phyloP scores from a whole-genome alignment of 2,797 vertebrate genomes.

The Myripristis jacobus region DNA sequence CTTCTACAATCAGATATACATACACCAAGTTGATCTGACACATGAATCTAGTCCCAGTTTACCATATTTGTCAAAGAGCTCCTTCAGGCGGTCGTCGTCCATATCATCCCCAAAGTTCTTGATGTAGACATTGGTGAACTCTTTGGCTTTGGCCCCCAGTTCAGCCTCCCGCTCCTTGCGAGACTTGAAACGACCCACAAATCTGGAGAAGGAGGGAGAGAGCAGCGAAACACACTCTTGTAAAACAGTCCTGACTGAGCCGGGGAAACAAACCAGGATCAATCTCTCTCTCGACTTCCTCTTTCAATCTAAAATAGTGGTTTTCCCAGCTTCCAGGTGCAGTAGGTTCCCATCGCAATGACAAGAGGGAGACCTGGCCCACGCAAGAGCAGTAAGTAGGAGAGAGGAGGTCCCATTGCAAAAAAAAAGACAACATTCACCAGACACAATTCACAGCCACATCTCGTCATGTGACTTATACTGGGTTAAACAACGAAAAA shows the following conservation, averaged over 20 bases:
- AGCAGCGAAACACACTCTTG: conserved; percentile 57
- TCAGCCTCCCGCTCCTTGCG: conserved; percentile 97
- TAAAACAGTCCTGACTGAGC: conserved; percentile 53
- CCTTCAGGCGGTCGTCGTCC: conserved; percentile 93
- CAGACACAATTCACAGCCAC: conserved; percentile 57
- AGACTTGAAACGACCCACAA: conserved; percentile 98
- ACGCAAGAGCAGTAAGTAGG: conserved; percentile 38
- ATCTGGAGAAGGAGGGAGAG: conserved; percentile 80
- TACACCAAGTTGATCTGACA: too few species aligned
- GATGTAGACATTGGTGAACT: conserved; percentile 99
- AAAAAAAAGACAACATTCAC: conserved; percentile 51
- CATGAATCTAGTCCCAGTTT: conserved; percentile 44
- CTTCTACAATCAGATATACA: not conserved
- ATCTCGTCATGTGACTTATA: conserved; percentile 46
- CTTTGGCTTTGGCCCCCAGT: conserved; percentile 97
- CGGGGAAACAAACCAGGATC: conserved; percentile 47
- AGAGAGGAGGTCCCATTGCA: conserved; percentile 23
- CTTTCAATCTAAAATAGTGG: conserved; percentile 47
- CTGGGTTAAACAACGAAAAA: conserved; percentile 41
- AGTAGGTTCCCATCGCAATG: conserved; percentile 33
- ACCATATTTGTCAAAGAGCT: conserved; percentile 97
- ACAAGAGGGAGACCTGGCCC: conserved; percentile 50
- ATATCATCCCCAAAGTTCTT: conserved; percentile 99
- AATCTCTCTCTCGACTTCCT: conserved; percentile 44
- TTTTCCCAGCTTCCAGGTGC: conserved; percentile 35